A percentile compares a stretch with the other conserved stretches of the same genome.
These are phyloP conservation scores for Diorhabda sublineata DNA, from an alignment of 1,140 invertebrate species.

Conservation along the genomic window DNA sequence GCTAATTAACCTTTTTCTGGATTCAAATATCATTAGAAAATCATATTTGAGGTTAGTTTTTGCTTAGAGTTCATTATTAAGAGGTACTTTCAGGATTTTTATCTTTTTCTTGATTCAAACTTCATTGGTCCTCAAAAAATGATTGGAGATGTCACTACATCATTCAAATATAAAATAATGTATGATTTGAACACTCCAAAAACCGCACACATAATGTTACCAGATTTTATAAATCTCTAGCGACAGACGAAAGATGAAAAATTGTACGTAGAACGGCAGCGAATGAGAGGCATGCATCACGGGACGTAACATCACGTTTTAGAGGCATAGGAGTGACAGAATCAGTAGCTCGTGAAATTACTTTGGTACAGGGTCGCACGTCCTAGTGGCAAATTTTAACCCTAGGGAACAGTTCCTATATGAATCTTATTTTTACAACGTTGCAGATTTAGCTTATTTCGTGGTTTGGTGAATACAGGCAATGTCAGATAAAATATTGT, in stretches of 20 bases:
- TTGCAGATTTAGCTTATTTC: constrained; percentile 18
- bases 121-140: no score
- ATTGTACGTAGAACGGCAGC: neutral
- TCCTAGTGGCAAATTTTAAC: neutral
- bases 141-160: no score
- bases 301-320: constrained; percentile 24
- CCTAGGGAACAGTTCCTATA: constrained; percentile 6
- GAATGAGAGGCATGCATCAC: constrained; percentile 11
- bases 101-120: no score
- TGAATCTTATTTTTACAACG: constrained; percentile 24
- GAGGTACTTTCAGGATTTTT: no score
- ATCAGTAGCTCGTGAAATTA: constrained; percentile 29
- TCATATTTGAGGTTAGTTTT: no score
- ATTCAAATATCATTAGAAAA: no score
- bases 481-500: neutral
- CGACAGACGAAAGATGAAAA: neutral
- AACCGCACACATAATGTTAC: no score
- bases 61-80: no score
- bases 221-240: no score
- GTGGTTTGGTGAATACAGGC: constrained; percentile 6
- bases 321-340: constrained; percentile 23
- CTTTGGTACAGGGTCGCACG: constrained; percentile 23
- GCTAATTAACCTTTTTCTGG: no score
- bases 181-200: no score
- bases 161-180: no score